A percentile compares a stretch with the other conserved stretches of the same genome.
Evolutionary conservation across 2,797 vertebrate species (phyloP).

Genomic region (Sebastes steindachneri): DNA sequence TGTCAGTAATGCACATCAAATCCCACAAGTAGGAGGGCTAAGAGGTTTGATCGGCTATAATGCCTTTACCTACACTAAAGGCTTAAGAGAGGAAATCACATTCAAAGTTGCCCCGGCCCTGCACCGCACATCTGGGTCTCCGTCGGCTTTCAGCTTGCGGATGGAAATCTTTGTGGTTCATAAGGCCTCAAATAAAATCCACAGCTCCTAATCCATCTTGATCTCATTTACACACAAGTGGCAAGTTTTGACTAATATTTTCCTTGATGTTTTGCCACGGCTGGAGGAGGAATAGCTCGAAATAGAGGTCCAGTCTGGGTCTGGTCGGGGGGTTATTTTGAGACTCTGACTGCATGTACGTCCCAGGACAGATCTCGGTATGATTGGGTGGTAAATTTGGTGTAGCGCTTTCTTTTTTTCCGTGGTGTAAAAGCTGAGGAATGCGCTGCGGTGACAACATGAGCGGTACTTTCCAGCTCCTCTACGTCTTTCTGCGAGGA

Average conservation of each 20-base stretch:
- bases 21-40: slow-evolving; percentile 79
- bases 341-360: slow-evolving; percentile 43
- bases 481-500: slow-evolving; percentile 27
- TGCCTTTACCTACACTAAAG: slow-evolving; percentile 80
- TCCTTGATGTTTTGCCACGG: slow-evolving; percentile 76
- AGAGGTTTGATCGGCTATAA: slow-evolving; percentile 82
- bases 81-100: slow-evolving; percentile 82
- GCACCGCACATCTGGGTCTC: slow-evolving; percentile 72
- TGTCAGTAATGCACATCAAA: slow-evolving; percentile 86
- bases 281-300: slow-evolving; percentile 45
- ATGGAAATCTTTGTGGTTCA: slow-evolving; percentile 71
- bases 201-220: slow-evolving; percentile 80
- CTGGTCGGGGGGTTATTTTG: slow-evolving; percentile 61
- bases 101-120: slow-evolving; percentile 70
- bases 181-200: slow-evolving; percentile 74
- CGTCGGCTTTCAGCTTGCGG: slow-evolving; percentile 56
- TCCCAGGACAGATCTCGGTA: slow-evolving; percentile 28
- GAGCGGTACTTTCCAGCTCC: slow-evolving; percentile 71
- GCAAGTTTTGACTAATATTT: slow-evolving; percentile 82
- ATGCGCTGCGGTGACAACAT: slow-evolving; percentile 67
- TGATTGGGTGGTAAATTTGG: slow-evolving; percentile 68
- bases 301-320: slow-evolving; percentile 50
- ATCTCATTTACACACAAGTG: slow-evolving; percentile 82
- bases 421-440: slow-evolving; percentile 66
- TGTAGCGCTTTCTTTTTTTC: slow-evolving; percentile 66